A percentile compares a stretch with the other conserved stretches of the same genome.
phyloP scores from a whole-genome alignment of 1,140 invertebrate genomes.

The Gryllus bimaculatus region DNA sequence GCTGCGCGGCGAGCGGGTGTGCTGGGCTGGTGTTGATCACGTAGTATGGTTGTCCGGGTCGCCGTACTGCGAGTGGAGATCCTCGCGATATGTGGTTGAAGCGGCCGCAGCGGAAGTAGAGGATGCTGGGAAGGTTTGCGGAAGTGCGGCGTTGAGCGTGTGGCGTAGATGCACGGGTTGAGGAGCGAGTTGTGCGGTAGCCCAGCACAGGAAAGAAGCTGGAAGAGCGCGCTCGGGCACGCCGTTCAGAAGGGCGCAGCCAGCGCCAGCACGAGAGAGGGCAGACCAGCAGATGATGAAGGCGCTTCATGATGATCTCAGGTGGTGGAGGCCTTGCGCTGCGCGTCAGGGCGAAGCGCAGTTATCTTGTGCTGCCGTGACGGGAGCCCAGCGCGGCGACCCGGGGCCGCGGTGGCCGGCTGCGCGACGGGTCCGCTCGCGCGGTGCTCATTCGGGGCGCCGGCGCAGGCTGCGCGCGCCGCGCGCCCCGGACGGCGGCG shows the following conservation, averaged over 20 bases:
- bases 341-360: conserved; percentile 21
- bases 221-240: conserved; percentile 45
- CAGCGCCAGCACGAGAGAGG: conserved; percentile 89
- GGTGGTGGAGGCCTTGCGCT: conserved; percentile 77
- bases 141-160: conserved; percentile 76
- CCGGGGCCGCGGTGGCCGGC: neutral
- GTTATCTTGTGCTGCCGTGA: conserved; percentile 16
- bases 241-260: conserved; percentile 64
- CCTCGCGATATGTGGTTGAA: conserved; percentile 81
- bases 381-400: neutral
- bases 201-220: conserved; percentile 77
- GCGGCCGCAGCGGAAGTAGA: conserved; percentile 78
- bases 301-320: conserved; percentile 97
- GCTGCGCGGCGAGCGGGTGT: neutral
- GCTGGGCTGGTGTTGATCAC: conserved; percentile 15
- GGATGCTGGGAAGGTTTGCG: conserved; percentile 84
- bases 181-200: conserved; percentile 85
- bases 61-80: conserved; percentile 84
- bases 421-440: neutral
- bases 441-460: conserved; percentile 17
- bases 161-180: conserved; percentile 91
- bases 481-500: neutral
- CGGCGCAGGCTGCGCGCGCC: conserved; percentile 10
- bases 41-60: conserved; percentile 42
- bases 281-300: conserved; percentile 95